Evolutionary conservation across 2,888 invertebrate species (phyloP).

Genomic region (Nymphalis polychloros): DNA sequence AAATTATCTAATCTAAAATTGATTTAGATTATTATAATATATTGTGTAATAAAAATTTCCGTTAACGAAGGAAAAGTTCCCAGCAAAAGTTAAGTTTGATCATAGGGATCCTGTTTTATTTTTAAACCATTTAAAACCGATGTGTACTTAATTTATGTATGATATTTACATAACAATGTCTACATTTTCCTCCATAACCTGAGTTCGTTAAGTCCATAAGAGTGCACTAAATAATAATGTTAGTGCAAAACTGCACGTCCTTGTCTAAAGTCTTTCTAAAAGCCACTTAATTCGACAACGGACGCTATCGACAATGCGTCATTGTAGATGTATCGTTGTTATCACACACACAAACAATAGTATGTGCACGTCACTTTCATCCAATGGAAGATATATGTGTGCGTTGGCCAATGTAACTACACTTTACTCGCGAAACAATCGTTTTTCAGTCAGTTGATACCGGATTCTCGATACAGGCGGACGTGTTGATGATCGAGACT

Average conservation of each 20-base stretch:
- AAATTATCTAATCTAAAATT: constrained; percentile 23
- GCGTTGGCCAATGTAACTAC: constrained; percentile 41
- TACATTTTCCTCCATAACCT: not conserved
- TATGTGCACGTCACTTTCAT: constrained; percentile 57
- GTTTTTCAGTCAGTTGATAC: constrained; percentile 62
- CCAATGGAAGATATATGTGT: constrained; percentile 46
- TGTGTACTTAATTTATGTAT: not conserved
- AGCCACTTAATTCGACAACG: constrained; percentile 43
- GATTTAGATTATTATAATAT: constrained; percentile 13
- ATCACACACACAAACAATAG: constrained; percentile 47
- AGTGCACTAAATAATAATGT: constrained; percentile 14
- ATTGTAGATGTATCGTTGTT: constrained; percentile 42
- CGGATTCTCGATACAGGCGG: constrained; percentile 49
- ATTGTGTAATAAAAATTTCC: constrained; percentile 32
- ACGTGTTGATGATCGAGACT: constrained; percentile 46
- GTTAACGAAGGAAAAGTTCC: not conserved
- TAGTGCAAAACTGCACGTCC: constrained; percentile 39
- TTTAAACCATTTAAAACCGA: no score
- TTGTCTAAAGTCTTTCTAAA: constrained; percentile 41
- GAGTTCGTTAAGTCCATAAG: not conserved
- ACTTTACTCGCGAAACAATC: constrained; percentile 53
- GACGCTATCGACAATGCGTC: constrained; percentile 51
- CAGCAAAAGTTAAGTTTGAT: no score
- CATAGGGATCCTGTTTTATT: no score
- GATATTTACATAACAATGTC: not conserved